Conservation (phyloP, 2,888 invertebrate species). For the Himalopsyche japonica region DNA sequence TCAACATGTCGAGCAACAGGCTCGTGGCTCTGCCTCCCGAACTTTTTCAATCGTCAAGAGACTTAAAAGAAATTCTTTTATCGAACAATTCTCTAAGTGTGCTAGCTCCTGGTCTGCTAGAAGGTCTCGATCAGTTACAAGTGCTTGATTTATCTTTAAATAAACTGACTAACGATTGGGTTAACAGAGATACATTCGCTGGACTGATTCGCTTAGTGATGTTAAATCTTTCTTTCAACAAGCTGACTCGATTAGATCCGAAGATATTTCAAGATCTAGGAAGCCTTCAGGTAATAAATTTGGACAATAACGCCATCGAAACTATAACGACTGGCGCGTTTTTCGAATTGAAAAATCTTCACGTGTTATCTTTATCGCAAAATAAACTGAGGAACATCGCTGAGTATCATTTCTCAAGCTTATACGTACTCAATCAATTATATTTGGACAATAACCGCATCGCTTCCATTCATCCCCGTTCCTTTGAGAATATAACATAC, state of each 20-base stretch:
- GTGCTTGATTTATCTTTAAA: constrained; percentile 75
- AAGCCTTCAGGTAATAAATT: constrained; percentile 73
- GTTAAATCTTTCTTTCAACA: constrained; percentile 74
- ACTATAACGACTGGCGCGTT: constrained; percentile 74
- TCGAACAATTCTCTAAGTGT: constrained; percentile 80
- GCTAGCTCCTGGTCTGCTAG: constrained; percentile 74
- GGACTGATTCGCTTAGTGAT: constrained; percentile 73
- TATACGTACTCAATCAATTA: constrained; percentile 73
- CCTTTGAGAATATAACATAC: constrained; percentile 77
- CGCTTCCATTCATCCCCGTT: constrained; percentile 65
- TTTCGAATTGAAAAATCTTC: constrained; percentile 72
- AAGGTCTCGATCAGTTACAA: constrained; percentile 73
- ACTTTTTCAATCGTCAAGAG: constrained; percentile 72
- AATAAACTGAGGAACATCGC: constrained; percentile 71
- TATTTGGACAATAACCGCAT: constrained; percentile 75
- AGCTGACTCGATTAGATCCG: constrained; percentile 69
- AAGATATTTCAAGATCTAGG: constrained; percentile 75
- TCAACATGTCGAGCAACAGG: constrained; percentile 81
- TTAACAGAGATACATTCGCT: constrained; percentile 76
- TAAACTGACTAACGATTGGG: constrained; percentile 74
- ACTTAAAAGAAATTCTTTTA: constrained; percentile 72
- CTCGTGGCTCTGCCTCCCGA: constrained; percentile 79
- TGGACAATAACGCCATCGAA: constrained; percentile 74
- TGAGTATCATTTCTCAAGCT: constrained; percentile 70
- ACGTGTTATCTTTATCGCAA: constrained; percentile 72